Percentiles rank a stretch among this genome's conserved stretches.
These are phyloP conservation scores for Myotis myotis DNA, from an alignment of 2,797 vertebrate genomes.

Conservation along the genomic window DNA sequence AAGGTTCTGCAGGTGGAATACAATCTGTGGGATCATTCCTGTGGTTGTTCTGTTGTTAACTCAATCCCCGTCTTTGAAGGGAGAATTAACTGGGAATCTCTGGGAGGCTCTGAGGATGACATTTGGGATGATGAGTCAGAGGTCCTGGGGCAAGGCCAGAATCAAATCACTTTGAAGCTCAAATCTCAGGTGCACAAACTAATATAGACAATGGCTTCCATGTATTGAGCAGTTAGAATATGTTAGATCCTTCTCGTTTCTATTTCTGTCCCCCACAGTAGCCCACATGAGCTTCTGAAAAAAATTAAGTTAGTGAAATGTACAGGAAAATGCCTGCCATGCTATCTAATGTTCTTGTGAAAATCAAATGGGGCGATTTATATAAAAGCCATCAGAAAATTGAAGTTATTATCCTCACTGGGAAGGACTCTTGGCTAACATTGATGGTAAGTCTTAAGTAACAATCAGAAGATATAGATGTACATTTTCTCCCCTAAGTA, in stretches of 20 bases:
- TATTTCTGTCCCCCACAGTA: background rate
- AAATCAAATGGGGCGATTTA: background rate
- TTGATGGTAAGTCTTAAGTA: background rate
- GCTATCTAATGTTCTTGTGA: background rate
- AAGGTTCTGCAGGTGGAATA: conserved; percentile 52
- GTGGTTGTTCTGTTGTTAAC: background rate
- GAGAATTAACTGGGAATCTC: background rate
- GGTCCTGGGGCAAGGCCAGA: background rate
- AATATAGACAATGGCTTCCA: background rate
- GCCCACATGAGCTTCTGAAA: background rate
- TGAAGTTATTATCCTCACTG: background rate
- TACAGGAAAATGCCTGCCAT: background rate
- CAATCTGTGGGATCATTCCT: background rate
- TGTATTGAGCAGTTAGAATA: background rate
- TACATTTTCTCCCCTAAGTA: background rate
- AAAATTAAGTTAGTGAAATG: background rate
- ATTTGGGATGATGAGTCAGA: background rate
- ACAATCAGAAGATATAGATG: background rate
- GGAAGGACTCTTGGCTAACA: background rate
- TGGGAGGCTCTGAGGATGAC: background rate
- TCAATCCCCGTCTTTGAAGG: background rate
- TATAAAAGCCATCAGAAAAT: background rate
- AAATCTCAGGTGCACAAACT: background rate
- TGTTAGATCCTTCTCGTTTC: background rate
- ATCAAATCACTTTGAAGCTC: background rate